A percentile compares a stretch with the other conserved stretches of the same genome.
These are phyloP conservation scores for Drosophila nannoptera DNA, from an alignment of 1,140 invertebrate genomes.

Conservation along the genomic window DNA sequence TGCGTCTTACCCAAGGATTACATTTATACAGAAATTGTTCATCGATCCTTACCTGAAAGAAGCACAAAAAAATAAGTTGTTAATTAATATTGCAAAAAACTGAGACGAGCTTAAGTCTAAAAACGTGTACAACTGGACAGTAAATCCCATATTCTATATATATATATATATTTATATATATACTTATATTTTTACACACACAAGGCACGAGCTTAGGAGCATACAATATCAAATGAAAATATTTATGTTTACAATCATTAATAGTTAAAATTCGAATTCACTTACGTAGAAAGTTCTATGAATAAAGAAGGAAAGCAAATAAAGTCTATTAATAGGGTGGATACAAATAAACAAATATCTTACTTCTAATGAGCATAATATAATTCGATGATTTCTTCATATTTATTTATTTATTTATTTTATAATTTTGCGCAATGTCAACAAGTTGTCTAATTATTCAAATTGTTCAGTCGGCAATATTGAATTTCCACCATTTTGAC, in stretches of 20 bases:
- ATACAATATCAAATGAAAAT: slow-evolving; percentile 63
- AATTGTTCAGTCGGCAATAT: slow-evolving; percentile 19
- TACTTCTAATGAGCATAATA: slow-evolving; percentile 44
- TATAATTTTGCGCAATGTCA: slow-evolving; percentile 9
- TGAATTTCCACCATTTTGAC: slow-evolving; percentile 29
- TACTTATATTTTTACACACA: not conserved
- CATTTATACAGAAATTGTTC: slow-evolving; percentile 77
- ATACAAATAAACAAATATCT: slow-evolving; percentile 9
- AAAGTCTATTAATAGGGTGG: slow-evolving; percentile 15
- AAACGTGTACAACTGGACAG: slow-evolving; percentile 43
- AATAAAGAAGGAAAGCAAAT: slow-evolving; percentile 37
- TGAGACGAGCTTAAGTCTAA: slow-evolving; percentile 38
- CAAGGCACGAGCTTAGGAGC: slow-evolving; percentile 1
- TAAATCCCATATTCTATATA: slow-evolving; percentile 36
- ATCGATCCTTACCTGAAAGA: slow-evolving; percentile 78
- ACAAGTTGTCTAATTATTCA: slow-evolving; percentile 29
- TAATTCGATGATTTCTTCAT: slow-evolving; percentile 55
- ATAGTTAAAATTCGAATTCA: not conserved
- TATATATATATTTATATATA: slow-evolving; percentile 2
- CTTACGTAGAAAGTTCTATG: slow-evolving; percentile 4
- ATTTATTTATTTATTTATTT: too few species aligned
- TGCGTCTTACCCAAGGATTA: slow-evolving; percentile 76
- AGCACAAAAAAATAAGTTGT: slow-evolving; percentile 48
- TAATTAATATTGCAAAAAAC: slow-evolving; percentile 23
- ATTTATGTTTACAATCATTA: slow-evolving; percentile 40